Conservation (phyloP, 2,113 vertebrate species). For the Tenrec ecaudatus region DNA sequence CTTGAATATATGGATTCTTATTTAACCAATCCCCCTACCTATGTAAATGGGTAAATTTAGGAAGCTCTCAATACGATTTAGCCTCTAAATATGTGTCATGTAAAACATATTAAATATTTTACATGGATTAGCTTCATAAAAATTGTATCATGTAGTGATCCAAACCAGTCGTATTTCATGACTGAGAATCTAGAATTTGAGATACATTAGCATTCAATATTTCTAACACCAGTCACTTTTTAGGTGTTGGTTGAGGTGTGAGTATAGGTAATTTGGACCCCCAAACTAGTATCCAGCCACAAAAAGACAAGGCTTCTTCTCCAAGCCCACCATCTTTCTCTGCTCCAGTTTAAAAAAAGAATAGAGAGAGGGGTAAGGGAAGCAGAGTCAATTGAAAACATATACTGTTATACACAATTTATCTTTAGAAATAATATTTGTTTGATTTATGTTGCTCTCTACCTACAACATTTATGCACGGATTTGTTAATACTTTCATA, state of each 20-base stretch:
- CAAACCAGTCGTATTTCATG: not conserved
- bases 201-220: slow-evolving; percentile 1
- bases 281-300: not conserved
- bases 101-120: slow-evolving; percentile 23
- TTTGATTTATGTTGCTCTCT: slow-evolving; percentile 18
- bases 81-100: too few species aligned
- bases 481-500: not conserved
- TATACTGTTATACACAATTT: not conserved
- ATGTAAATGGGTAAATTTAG: not conserved
- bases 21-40: not conserved
- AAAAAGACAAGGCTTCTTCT: not conserved
- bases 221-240: not conserved
- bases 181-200: not conserved
- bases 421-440: not conserved
- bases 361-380: too few species aligned
- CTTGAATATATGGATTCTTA: not conserved
- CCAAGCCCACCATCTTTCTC: not conserved
- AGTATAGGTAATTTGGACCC: not conserved
- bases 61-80: not conserved
- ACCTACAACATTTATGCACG: not conserved
- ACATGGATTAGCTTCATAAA: slow-evolving; percentile 10
- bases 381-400: not conserved
- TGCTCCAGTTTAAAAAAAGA: not conserved
- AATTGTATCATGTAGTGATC: not conserved
- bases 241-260: not conserved